A percentile compares a stretch with the other conserved stretches of the same genome.
These are phyloP conservation scores for Podarcis raffonei DNA, from an alignment of 2,113 vertebrate species.

Conservation along the genomic window DNA sequence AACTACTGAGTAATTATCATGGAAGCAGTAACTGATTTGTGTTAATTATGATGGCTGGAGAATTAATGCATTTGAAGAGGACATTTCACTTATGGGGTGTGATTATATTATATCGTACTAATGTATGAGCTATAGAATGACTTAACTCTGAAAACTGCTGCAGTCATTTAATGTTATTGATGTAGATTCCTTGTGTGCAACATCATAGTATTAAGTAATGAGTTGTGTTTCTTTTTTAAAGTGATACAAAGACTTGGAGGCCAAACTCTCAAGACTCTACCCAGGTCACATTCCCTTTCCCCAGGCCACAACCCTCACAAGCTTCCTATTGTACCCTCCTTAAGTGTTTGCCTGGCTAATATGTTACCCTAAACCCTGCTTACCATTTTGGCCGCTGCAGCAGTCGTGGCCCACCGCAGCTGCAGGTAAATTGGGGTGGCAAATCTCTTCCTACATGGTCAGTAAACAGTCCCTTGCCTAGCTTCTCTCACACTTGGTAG, in stretches of 20 bases:
- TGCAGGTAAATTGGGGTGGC: too few species aligned
- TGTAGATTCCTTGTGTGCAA: background rate
- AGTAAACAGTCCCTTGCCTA: too few species aligned
- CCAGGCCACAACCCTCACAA: too few species aligned
- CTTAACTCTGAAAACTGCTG: background rate
- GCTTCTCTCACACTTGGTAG: too few species aligned
- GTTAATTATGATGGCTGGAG: background rate
- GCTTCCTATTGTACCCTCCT: too few species aligned
- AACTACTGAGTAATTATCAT: background rate
- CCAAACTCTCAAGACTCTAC: too few species aligned
- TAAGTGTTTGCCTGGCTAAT: too few species aligned
- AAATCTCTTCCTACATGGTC: too few species aligned
- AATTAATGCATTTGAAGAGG: background rate
- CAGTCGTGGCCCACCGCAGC: too few species aligned
- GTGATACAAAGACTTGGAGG: background rate
- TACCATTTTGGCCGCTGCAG: too few species aligned
- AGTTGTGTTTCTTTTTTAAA: background rate
- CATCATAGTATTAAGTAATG: background rate
- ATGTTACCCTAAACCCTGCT: too few species aligned
- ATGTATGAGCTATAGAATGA: background rate
- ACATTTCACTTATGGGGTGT: slow-evolving; percentile 8
- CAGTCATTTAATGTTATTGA: background rate
- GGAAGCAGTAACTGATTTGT: background rate
- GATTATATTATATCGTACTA: background rate
- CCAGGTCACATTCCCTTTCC: too few species aligned